Conservation (phyloP, 2,888 invertebrate species). For the Allygus modestus region DNA sequence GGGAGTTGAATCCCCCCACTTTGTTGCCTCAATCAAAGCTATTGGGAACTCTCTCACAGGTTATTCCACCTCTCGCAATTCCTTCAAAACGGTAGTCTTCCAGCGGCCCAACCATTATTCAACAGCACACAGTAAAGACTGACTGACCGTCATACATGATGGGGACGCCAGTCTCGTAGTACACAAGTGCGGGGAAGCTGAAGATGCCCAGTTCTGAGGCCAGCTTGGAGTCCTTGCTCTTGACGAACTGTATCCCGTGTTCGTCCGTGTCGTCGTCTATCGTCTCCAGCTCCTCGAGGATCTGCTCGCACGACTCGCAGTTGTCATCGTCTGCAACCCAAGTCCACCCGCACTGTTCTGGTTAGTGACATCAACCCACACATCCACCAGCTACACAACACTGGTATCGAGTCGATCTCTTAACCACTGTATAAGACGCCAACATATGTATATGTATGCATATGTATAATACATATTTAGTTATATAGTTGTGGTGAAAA, state of each 20-base stretch:
- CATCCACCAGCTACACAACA: too few species aligned
- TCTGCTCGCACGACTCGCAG: conserved; percentile 89
- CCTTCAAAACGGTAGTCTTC: too few species aligned
- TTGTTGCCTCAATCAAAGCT: too few species aligned
- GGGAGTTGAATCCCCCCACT: too few species aligned
- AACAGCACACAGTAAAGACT: conserved; percentile 52
- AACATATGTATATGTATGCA: too few species aligned
- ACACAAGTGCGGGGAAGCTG: conserved; percentile 94
- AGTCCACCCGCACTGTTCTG: conserved; percentile 46
- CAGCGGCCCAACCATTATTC: too few species aligned
- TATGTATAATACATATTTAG: too few species aligned
- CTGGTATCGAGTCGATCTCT: too few species aligned
- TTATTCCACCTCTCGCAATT: too few species aligned
- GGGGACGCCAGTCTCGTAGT: conserved; percentile 95
- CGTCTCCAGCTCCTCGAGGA: conserved; percentile 92
- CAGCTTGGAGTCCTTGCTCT: conserved; percentile 92
- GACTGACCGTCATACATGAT: conserved; percentile 96
- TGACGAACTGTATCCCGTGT: conserved; percentile 95
- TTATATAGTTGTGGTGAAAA: too few species aligned
- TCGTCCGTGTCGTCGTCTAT: conserved; percentile 96
- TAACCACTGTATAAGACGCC: too few species aligned
- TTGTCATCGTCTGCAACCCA: conserved; percentile 85
- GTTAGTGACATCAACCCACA: not conserved
- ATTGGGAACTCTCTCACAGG: too few species aligned
- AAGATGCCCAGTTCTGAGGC: conserved; percentile 95